Base-by-base conservation (phyloP, 2,113 vertebrate genomes). In the Vulpes vulpes region DNA sequence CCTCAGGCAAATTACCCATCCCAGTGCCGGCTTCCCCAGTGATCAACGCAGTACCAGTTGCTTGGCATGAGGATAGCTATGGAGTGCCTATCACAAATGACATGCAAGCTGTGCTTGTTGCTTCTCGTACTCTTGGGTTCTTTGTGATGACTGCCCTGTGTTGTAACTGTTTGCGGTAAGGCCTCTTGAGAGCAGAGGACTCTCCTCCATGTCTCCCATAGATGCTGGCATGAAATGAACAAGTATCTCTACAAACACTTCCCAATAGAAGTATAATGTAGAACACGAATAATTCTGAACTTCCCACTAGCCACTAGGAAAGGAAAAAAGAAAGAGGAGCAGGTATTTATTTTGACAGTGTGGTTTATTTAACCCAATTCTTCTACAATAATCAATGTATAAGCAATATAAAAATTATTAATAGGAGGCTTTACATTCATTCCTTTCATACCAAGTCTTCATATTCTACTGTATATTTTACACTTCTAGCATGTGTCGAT, bases 251-350 rank as follows among this genome's bases (percentile, higher is more conserved):
- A 8, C 49, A 71, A 51, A 27, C 30, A 35, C 55, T 88, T 25
- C 25, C 20, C 60, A 84, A 5, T 1, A 51, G 79, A 62, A 8
- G 0, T 89, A 30, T 57, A 78, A 64, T 25, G 11, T n/a, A 74
- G 80, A 38, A 5, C 8, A 49, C 7, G 0, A n/a, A 6, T 86
- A 64, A 80, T 96, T 91, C 81, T 79, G 17, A 64, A 76, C 62
- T 90, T 94, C 32, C 59, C 78, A 65, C 11, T 11, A 84, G 22
- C 49, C n/a, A 82, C 20, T 43, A 43, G 43, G 43, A 43, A 43
- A n/a, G 92, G 79, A 91, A 95, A 91, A 81, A 89, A 30, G n/a
- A 60, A 64, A 60, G 57, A 78, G 64, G 57, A 80, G 43, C 4
- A 43, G 19, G 16, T 81, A 3, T n/a, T 81, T 87, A 23, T 85